phyloP scores from a whole-genome alignment of 2,797 vertebrate genomes.

The Clamator glandarius region DNA sequence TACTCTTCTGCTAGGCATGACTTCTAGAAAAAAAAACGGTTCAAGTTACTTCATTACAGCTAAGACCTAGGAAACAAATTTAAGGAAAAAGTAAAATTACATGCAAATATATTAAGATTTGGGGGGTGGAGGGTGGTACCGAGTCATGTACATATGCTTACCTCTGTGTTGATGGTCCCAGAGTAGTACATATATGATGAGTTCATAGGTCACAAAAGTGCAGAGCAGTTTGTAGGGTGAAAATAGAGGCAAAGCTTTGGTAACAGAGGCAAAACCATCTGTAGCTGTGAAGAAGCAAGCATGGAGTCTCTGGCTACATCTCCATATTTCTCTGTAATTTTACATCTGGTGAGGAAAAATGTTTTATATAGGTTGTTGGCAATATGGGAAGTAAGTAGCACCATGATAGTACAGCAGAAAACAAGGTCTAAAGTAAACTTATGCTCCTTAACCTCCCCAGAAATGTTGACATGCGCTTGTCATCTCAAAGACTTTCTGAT shows the following conservation, averaged over 20 bases:
- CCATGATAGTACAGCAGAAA: not conserved
- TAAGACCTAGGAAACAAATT: not conserved
- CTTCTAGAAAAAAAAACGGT: not conserved
- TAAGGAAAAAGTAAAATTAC: not conserved
- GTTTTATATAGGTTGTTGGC: not conserved
- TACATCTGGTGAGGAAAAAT: not conserved
- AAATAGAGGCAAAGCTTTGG: not conserved
- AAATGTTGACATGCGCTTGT: not conserved
- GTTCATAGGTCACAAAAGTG: not conserved
- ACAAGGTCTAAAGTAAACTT: not conserved
- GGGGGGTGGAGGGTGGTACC: rapidly evolving
- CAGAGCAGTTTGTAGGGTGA: not conserved
- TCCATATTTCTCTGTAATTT: not conserved
- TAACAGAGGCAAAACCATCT: not conserved
- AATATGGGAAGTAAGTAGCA: not conserved
- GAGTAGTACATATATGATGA: not conserved
- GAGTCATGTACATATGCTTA: not conserved
- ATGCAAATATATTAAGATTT: too few relatives aligned
- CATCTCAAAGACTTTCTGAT: not conserved
- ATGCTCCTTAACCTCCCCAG: not conserved
- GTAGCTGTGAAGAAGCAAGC: not conserved
- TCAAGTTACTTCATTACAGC: not conserved
- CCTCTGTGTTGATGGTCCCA: not conserved
- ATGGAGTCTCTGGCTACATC: not conserved
- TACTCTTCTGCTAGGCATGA: not conserved